Percentiles rank a stretch among this genome's conserved stretches.
Conservation (phyloP, 2,113 vertebrate species). For the Gallinago jamesoni region DNA sequence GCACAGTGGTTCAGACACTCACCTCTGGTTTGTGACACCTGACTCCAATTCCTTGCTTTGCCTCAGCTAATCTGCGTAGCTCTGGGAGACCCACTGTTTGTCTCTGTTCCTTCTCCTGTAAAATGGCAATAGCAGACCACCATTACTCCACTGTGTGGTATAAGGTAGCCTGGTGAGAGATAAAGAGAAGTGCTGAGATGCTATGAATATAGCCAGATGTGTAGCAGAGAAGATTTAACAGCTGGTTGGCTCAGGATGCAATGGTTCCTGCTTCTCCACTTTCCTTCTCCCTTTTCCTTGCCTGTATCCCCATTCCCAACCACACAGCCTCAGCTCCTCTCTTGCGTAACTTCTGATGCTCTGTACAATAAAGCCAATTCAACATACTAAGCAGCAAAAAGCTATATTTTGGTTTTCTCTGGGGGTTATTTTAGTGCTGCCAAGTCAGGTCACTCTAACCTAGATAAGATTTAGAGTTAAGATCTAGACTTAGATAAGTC, state of each 20-base stretch:
- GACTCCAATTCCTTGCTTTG: background rate
- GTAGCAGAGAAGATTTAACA: background rate
- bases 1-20: background rate
- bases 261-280: background rate
- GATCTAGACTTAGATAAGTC: background rate
- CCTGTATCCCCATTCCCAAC: background rate
- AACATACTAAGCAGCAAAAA: background rate
- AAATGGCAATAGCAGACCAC: background rate
- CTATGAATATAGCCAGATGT: background rate
- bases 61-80: background rate
- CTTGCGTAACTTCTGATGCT: background rate
- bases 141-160: fast-evolving
- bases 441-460: background rate
- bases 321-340: background rate
- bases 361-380: background rate
- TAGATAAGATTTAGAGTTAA: too few relatives aligned
- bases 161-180: background rate
- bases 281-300: background rate
- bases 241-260: background rate
- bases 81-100: background rate
- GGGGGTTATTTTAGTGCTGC: background rate
- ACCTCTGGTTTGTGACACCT: background rate
- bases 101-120: background rate
- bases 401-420: background rate
- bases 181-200: background rate